Evolutionary conservation across 2,888 invertebrate species (phyloP), one percentile per base, ranked within the genome.

Genomic region (Callosobruchus maculatus): DNA sequence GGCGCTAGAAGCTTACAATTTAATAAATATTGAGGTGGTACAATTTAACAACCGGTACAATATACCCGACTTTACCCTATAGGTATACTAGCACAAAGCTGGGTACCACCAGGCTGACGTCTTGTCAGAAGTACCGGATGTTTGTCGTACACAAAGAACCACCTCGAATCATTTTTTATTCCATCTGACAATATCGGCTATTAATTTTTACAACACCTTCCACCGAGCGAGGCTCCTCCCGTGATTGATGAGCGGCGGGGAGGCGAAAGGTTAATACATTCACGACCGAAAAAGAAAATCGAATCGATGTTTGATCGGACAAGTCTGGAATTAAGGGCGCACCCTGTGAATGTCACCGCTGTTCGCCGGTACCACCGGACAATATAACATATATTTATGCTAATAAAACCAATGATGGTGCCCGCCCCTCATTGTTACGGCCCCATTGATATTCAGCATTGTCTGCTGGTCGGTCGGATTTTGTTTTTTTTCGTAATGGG

Each of bases 361-460:
- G 67, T 68, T 67, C 70, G 82, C 73, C 71, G 82, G 73, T 73
- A 74, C 74, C 78, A 74, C 74, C 78, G 75, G 77, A 77, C 77
- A 77, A 78, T 75, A 82, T 82, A 84, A 83, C 84, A 81, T 84
- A 83, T 84, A 84, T 83, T 84, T 84, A 84, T 84, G 84, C 82
- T 84, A 84, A 84, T 84, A 82, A 79, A 80, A 80, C 78, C 80
- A 77, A 74, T 79, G 77, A 78, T 77, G 79, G 80, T 80, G 76
- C 78, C 83, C 84, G 84, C 84, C 84, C 82, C 79, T 83, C 83
- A 84, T 84, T 84, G 84, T 84, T 81, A 73, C 71, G 78, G 78
- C 73, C 81, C 81, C 81, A 83, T 84, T 84, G 83, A 83, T 83
- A 84, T 84, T 84, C 83, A 83, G 82, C 81, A 83, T 83, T 83